Evolutionary conservation across 2,113 vertebrate genomes (phyloP), one percentile per base, ranked within the genome.

Genomic region (Loxodonta africana): DNA sequence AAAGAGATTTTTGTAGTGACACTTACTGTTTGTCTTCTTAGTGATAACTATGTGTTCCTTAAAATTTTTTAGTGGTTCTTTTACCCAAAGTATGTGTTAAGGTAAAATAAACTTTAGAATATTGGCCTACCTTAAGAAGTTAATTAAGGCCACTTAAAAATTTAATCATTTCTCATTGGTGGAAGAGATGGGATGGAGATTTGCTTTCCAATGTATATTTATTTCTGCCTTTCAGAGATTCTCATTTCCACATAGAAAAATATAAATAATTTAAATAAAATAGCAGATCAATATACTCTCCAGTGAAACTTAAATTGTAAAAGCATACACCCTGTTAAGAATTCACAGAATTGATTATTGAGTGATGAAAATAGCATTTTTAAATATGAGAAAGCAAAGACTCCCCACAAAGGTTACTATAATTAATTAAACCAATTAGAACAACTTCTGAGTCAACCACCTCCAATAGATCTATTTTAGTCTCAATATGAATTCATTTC

Each of bases 361-460:
- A 80, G 15, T 81, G 51, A 74, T 85, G 83, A 90, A 95, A 44
- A 74, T 20, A 3, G 0, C 25, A 93, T 87, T 92, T 73, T 37
- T 12, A 67, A 77, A 91, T 77, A 65, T 11, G 21, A 85, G 37
- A 95, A 93, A 84, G 25, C 14, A 96, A 53, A 28, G 46, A 23
- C 28, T 92, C 12, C 83, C 60, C 10, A 78, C 46, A 69, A 91
- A 81, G 12, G 10, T 87, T 89, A 57, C 46, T 88, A 18, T 60
- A 21, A 85, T 71, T 65, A 9, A 37, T 96, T 89, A 97, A 95
- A 81, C 23, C 20, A 94, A 92, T 76, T 60, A 60, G 84, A 90
- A 69, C 51, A 85, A 82, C 30, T 78, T 83, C 14, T 77, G 44
- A 69, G 33, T 91, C 63, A 88, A 8, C 91, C 57, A 95, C 95